Evolutionary conservation across 2,797 vertebrate genomes (phyloP), one percentile per base, ranked within the genome.

Genomic region (Poeciliopsis gracilis): DNA sequence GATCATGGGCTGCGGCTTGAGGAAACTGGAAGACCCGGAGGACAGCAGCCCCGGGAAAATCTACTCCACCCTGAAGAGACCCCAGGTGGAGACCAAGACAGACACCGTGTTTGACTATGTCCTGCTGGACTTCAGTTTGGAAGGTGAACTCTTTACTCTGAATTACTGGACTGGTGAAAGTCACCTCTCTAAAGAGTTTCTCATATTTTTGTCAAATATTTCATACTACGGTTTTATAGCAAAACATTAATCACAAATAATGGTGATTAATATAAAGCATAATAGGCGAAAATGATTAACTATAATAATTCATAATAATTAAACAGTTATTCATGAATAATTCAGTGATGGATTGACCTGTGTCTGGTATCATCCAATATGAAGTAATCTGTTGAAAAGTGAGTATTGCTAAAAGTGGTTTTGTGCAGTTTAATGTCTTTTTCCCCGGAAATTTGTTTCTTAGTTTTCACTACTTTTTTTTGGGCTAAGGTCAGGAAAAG

Each of bases 1-100:
- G 78, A 94, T 92, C 90, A 99, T 99, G 98, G 98, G 98, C 96
- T 99, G 98, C 92, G 98, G 98, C 93, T 94, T 99, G 81, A 91
- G 98, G 87, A 99, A 99, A 87, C 96, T 99, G 90, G 97, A 98
- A 90, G 97, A 98, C 88, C 97, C 97, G 79, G 98, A 98, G 95
- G 97, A 99, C 93, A 97, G 96, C 94, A 99, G 97, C 83, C 98
- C 98, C 81, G 98, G 98, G 91, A 99, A 99, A 89, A 99, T 99
- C 85, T 99, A 99, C 92, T 99, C 98, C 90, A 99, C 98, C 0
- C 80, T 99, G 90, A 98, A 97, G 93, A 97, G 98, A 94, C 96
- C 97, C 0, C 97, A 99, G 92, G 98, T 99, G 91, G 98, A 99
- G 94, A 98, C 96, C 92, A 98, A 96, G 88, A 95, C 94, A 0